Percentiles rank a stretch among this genome's conserved stretches.
Conservation (phyloP, 2,797 vertebrate species). For the Parauchenoglanis punctatus region DNA sequence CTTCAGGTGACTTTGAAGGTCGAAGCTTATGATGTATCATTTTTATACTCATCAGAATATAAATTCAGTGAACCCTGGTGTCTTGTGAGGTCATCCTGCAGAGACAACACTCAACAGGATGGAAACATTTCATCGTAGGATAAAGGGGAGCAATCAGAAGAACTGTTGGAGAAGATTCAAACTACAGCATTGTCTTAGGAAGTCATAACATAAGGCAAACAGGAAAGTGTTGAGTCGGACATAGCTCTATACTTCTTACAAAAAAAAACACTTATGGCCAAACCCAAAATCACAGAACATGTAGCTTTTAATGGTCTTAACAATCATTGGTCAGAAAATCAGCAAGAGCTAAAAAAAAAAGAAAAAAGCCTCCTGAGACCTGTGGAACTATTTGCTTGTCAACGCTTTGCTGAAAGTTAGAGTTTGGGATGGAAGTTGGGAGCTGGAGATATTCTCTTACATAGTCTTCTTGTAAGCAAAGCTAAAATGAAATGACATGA, state of each 20-base stretch:
- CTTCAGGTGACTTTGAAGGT: not conserved
- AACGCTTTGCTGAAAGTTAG: too few relatives aligned
- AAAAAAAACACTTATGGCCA: too few relatives aligned
- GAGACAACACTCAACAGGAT: not conserved
- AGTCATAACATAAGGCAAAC: not conserved
- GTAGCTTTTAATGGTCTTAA: too few relatives aligned
- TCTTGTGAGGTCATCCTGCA: not conserved
- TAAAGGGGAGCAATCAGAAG: not conserved
- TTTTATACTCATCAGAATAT: conserved; percentile 7
- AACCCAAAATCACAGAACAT: too few relatives aligned
- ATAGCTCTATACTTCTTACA: not conserved
- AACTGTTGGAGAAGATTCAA: not conserved
- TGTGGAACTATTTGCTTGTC: too few relatives aligned
- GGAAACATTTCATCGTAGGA: not conserved
- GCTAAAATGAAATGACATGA: too few relatives aligned
- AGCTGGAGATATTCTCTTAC: too few relatives aligned
- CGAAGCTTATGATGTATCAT: not conserved
- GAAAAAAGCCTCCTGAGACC: too few relatives aligned
- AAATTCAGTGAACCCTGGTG: not conserved
- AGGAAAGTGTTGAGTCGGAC: not conserved
- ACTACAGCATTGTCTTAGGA: not conserved
- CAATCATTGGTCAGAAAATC: too few relatives aligned
- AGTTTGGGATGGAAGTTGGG: too few relatives aligned
- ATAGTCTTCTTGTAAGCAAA: too few relatives aligned
- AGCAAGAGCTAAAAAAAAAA: too few relatives aligned